A percentile compares a stretch with the other conserved stretches of the same genome.
These are phyloP conservation scores for Holacanthella duospinosa DNA, from an alignment of 2,888 invertebrate genomes.

Conservation along the genomic window DNA sequence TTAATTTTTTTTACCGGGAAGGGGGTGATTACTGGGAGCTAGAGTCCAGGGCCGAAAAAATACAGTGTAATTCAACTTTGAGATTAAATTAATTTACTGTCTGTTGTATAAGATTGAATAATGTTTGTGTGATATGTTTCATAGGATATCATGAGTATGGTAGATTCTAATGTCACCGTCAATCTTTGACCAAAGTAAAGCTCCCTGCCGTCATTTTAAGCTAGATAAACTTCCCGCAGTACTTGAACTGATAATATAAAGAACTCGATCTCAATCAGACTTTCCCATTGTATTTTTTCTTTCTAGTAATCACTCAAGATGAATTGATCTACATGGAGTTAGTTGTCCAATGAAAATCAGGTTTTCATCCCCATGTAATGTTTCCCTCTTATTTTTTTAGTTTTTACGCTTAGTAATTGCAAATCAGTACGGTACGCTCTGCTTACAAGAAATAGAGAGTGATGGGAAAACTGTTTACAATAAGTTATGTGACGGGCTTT, in stretches of 20 bases:
- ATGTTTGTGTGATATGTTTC: too few species aligned
- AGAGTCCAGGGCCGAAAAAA: too few species aligned
- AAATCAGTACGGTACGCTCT: constrained; percentile 9
- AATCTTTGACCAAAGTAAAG: not conserved
- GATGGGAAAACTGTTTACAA: not conserved
- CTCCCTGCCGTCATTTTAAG: not conserved
- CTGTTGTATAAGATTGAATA: too few species aligned
- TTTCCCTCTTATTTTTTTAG: not conserved
- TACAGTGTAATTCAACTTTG: too few species aligned
- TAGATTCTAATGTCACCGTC: too few species aligned
- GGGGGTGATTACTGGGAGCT: too few species aligned
- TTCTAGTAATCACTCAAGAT: constrained; percentile 12
- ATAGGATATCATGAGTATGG: too few species aligned
- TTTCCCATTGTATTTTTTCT: not conserved
- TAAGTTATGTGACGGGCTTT: not conserved
- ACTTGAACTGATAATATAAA: not conserved
- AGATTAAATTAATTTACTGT: too few species aligned
- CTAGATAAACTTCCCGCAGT: not conserved
- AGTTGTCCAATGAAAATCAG: constrained; percentile 16
- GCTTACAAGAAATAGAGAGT: not conserved
- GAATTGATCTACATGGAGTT: constrained; percentile 9
- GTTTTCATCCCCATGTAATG: constrained; percentile 12
- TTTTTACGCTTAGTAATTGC: constrained; percentile 1
- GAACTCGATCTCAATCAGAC: not conserved
- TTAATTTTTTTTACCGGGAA: too few species aligned